Evolutionary conservation across 2,888 invertebrate species (phyloP), one percentile per base, ranked within the genome.

Genomic region (Callimorpha dominula): DNA sequence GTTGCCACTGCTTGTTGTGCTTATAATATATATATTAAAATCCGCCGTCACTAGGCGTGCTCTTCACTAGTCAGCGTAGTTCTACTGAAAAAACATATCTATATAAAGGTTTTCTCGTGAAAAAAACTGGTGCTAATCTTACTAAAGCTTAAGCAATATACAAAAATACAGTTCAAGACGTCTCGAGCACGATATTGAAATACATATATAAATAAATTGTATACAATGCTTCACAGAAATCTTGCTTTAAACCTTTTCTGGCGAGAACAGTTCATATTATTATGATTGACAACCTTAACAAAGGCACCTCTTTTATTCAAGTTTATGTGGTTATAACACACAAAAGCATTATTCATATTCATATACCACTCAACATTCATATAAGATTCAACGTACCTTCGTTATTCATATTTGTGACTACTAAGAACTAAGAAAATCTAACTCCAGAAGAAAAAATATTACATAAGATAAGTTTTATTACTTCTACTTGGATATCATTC

Each of bases 191-290:
- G 0, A 60, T 0, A 60, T 6, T 31, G 1, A 9, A 20, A 57
- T 20, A n/a, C n/a, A n/a, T n/a, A 57, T 57, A 12, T 12, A 31
- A 31, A 5, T 43, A 40, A 43, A 79, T 60, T 49, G 66, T 70
- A 70, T 72, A 69, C 66, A 9, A 8, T 8, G 43, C 43, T 46
- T 46, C 54, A 67, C 1, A 49, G 7, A 17, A 31, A 12, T 49
- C 31, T 31, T 60, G 31, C 12, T 50, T 63, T 15, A 9, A 50
- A 12, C 9, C n/a, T 14, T 40, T 69, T 63, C 17, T 40, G 15
- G 15, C 40, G 17, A 63, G 62, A 40, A 50, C 17, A 50, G 63
- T n/a, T 69, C n/a, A 17, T 50, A 7, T 63, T 17, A 63, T 63
- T 7, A 42, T 69, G 63, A 68, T 50, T 63, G 63, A 69, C 63